A percentile compares a stretch with the other conserved stretches of the same genome.
Conservation (phyloP, 35 echinoderm and acorn worm genomes). For the Ophioderma brevispina region DNA sequence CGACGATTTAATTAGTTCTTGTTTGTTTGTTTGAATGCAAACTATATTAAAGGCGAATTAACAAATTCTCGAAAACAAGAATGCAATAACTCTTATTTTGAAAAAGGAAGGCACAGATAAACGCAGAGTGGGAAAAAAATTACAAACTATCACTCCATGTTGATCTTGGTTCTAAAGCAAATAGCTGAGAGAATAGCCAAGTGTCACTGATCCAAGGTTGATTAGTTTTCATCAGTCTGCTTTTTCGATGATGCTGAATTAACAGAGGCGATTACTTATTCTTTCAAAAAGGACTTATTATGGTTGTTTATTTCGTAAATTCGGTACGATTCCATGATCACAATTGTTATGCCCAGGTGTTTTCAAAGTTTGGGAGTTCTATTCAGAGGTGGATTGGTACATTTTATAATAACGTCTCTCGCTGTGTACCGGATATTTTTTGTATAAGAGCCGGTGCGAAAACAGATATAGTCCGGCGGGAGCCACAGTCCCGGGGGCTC, state of each 20-base stretch:
- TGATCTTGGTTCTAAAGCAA: slow-evolving; percentile 1
- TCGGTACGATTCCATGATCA: neutral
- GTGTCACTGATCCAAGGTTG: neutral
- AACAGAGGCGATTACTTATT: neutral
- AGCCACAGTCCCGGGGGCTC: no score
- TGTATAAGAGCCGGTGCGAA: no score
- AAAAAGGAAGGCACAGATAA: neutral
- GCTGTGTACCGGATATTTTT: neutral
- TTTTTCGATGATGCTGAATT: neutral
- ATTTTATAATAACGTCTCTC: neutral
- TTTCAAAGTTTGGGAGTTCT: neutral
- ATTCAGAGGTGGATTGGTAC: neutral
- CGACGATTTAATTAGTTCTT: no score
- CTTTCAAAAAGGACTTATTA: neutral
- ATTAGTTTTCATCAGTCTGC: neutral
- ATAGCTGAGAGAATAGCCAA: neutral
- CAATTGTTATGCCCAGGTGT: neutral
- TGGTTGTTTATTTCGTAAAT: neutral
- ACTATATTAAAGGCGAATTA: neutral
- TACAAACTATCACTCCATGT: slow-evolving; percentile 1
- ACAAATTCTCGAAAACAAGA: neutral
- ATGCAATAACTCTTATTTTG: neutral
- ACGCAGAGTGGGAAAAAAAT: neutral
- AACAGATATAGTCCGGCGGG: no score
- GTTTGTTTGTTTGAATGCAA: neutral